Conservation (phyloP, 2,113 vertebrate species). For the Panthera tigris region DNA sequence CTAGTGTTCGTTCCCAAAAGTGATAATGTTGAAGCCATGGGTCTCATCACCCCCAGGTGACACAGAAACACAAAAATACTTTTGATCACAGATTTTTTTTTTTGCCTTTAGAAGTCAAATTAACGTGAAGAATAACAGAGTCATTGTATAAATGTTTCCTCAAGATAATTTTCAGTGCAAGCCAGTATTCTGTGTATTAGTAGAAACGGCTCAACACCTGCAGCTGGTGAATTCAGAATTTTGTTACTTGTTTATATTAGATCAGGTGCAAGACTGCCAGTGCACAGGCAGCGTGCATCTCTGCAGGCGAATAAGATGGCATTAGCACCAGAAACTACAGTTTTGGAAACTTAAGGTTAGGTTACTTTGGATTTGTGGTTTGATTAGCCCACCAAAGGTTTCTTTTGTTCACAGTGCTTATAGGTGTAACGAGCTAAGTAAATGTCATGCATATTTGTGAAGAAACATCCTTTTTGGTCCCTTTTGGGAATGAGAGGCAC, state of each 20-base stretch:
- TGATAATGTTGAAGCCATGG: constrained; percentile 54
- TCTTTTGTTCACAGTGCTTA: constrained; percentile 35
- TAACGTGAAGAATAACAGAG: background rate
- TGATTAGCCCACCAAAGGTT: background rate
- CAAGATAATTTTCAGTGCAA: constrained; percentile 26
- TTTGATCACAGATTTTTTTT: background rate
- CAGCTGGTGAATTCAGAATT: constrained; percentile 52
- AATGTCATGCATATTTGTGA: constrained; percentile 48
- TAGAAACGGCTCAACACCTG: background rate
- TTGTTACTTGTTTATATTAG: constrained; percentile 51
- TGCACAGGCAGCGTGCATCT: background rate
- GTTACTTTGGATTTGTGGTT: background rate
- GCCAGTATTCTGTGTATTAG: background rate
- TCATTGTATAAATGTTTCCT: background rate
- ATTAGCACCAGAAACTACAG: constrained; percentile 18
- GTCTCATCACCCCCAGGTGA: constrained; percentile 32
- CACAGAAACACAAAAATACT: constrained; percentile 44
- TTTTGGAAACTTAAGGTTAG: background rate
- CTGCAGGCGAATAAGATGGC: background rate
- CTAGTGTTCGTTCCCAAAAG: constrained; percentile 58
- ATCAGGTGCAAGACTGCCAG: constrained; percentile 3
- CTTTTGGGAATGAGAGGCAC: constrained; percentile 54
- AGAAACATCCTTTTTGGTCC: constrained; percentile 50
- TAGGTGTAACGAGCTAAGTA: constrained; percentile 43
- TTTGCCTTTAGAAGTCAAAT: constrained; percentile 27